These are phyloP conservation scores for Drosophila watanabei DNA, from an alignment of 1,140 invertebrate species.

Conservation along the genomic window DNA sequence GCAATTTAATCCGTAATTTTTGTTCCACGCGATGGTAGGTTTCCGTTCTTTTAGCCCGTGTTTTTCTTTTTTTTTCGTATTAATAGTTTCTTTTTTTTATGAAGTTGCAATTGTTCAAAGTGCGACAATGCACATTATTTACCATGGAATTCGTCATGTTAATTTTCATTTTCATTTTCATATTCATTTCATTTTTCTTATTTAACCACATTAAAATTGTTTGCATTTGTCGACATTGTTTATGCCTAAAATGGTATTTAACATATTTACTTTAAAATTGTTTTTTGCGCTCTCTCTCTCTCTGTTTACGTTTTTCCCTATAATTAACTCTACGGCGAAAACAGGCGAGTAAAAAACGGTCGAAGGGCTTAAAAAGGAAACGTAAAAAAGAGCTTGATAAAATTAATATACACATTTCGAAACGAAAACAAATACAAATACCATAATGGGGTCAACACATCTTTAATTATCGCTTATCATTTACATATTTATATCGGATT, in stretches of 20 bases:
- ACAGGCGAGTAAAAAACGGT: conserved; percentile 1
- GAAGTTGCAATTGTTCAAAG: conserved; percentile 43
- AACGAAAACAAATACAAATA: conserved; percentile 15
- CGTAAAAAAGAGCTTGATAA: conserved; percentile 17
- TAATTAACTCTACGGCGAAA: conserved; percentile 63
- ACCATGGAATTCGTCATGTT: conserved; percentile 25
- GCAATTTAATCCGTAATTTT: conserved; percentile 51
- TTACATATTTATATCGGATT: conserved; percentile 59
- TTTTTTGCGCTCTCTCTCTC: conserved; percentile 10
- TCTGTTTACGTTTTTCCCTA: conserved; percentile 42
- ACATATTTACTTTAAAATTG: conserved; percentile 53
- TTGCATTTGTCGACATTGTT: conserved; percentile 52
- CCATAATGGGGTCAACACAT: conserved; percentile 56
- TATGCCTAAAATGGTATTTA: conserved; percentile 64
- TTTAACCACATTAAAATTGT: conserved; percentile 66
- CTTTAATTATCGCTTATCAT: conserved; percentile 65
- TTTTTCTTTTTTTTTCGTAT: conserved; percentile 13
- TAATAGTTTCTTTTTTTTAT: conserved; percentile 34
- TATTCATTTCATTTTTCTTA: conserved; percentile 31
- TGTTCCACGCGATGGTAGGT: conserved; percentile 45
- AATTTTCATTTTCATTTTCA: background rate
- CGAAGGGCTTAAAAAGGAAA: background rate
- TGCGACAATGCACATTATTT: conserved; percentile 35
- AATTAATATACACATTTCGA: conserved; percentile 33
- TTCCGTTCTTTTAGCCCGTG: conserved; percentile 24